Evolutionary conservation across 2,888 invertebrate species (phyloP).

Genomic region (Agonum fuliginosum): DNA sequence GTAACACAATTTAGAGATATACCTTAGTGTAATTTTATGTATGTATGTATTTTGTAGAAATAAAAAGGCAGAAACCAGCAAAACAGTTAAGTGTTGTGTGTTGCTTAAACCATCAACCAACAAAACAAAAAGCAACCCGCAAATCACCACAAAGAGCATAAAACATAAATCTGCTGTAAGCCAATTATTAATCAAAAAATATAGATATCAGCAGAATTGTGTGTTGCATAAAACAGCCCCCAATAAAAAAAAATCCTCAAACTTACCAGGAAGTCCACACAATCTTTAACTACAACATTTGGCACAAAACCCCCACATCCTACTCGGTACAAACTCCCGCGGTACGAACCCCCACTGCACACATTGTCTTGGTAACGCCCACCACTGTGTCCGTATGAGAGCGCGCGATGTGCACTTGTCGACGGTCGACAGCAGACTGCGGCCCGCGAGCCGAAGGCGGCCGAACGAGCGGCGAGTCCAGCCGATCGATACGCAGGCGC

Average conservation of each 20-base stretch:
- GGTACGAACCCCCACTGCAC: conserved; percentile 8
- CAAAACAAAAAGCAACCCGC: no score
- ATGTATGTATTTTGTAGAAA: no score
- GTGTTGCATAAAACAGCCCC: neutral
- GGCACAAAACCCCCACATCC: neutral
- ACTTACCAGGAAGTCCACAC: neutral
- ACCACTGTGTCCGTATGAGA: conserved; percentile 6
- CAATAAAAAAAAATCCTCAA: neutral
- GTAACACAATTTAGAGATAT: no score
- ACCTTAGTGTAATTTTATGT: no score
- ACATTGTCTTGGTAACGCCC: conserved; percentile 44
- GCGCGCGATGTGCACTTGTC: neutral
- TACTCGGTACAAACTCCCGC: neutral
- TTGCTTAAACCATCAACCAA: no score
- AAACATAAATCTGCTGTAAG: no score
- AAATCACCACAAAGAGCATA: no score
- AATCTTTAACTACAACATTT: conserved; percentile 1
- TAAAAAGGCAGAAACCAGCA: no score
- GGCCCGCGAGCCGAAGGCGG: conserved; percentile 37
- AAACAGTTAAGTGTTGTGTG: no score
- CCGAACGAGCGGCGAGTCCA: conserved; percentile 39
- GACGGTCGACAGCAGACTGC: conserved; percentile 48
- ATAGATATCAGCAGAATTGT: no score
- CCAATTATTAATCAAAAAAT: no score
- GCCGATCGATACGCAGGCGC: conserved; percentile 49